Evolutionary conservation across 2,113 vertebrate genomes (phyloP).

Genomic region (Aptenodytes patagonicus): DNA sequence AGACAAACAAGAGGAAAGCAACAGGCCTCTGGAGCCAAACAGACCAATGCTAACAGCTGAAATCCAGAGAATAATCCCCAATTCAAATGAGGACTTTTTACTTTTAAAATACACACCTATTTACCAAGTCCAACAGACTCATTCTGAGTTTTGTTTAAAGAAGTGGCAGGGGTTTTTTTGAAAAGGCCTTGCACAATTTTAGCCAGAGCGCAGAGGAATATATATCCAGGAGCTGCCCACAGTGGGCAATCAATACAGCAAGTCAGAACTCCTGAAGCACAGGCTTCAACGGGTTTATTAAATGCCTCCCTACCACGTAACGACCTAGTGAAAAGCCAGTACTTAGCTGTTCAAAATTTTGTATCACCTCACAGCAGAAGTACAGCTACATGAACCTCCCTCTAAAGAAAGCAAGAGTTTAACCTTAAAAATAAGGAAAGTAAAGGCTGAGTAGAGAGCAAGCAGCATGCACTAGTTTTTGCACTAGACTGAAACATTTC

Average conservation of each 20-base stretch:
- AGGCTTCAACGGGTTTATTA: not conserved
- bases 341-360: not conserved
- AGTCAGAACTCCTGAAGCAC: not conserved
- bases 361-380: not conserved
- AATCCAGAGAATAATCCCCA: not conserved
- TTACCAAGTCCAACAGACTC: not conserved
- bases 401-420: not conserved
- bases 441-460: not conserved
- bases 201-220: not conserved
- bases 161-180: not conserved
- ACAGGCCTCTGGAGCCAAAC: not conserved
- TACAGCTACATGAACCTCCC: not conserved
- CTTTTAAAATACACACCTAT: not conserved
- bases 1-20: constrained; percentile 17
- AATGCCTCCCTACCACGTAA: not conserved
- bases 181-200: not conserved
- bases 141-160: not conserved
- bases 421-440: not conserved
- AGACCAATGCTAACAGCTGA: not conserved
- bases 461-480: not conserved
- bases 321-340: not conserved
- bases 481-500: not conserved
- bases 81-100: not conserved
- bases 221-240: not conserved
- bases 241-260: not conserved